A percentile compares a stretch with the other conserved stretches of the same genome.
Conservation (phyloP, 2,113 vertebrate genomes). For the Mobula birostris region DNA sequence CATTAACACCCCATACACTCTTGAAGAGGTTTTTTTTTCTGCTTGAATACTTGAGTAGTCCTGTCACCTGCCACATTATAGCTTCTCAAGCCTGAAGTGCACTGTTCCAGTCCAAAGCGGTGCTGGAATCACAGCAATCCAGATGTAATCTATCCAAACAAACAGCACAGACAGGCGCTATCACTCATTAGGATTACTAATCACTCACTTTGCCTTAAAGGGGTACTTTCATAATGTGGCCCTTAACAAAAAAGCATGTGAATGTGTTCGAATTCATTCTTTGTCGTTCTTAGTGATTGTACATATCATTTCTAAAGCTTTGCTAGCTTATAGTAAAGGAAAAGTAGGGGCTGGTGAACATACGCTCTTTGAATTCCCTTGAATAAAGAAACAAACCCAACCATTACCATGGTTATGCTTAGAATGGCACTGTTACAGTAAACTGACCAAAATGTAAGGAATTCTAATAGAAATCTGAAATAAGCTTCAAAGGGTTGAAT, state of each 20-base stretch:
- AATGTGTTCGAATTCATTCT: not conserved
- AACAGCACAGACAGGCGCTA: not conserved
- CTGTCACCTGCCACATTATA: not conserved
- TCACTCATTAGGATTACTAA: not conserved
- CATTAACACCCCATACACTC: not conserved
- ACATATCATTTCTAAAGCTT: constrained; percentile 14
- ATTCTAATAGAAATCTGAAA: not conserved
- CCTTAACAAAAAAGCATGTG: not conserved
- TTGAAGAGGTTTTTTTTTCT: too few relatives aligned
- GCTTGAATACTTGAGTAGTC: too few relatives aligned
- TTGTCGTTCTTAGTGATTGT: not conserved
- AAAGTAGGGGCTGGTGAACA: not conserved
- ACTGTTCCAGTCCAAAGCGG: not conserved
- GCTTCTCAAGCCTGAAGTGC: not conserved
- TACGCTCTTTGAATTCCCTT: not conserved
- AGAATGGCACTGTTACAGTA: too few relatives aligned
- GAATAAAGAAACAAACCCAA: not conserved
- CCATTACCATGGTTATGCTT: not conserved
- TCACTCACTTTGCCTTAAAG: not conserved
- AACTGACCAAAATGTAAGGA: not conserved
- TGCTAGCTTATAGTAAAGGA: not conserved
- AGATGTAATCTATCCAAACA: not conserved
- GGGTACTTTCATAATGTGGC: not conserved
- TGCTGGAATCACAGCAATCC: not conserved
- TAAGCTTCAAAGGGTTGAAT: not conserved